Percentiles rank a stretch among this genome's conserved stretches.
These are phyloP conservation scores for Autographa pulchrina DNA, from an alignment of 2,888 invertebrate genomes.

Conservation along the genomic window DNA sequence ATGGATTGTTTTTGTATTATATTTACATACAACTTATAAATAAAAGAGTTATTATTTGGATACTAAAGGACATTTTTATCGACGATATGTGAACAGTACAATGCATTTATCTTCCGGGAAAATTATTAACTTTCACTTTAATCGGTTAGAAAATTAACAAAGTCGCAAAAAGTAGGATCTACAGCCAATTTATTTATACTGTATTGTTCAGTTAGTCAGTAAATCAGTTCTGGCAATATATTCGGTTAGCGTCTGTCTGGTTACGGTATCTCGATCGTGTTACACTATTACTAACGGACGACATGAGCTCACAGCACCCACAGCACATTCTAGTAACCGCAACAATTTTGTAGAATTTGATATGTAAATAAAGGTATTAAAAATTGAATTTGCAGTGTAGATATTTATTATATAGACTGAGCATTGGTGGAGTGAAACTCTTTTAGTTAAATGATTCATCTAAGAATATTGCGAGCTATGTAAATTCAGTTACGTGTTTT, in stretches of 20 bases:
- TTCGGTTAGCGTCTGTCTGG: background rate
- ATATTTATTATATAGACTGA: background rate
- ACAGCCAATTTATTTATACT: background rate
- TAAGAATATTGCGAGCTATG: too few relatives aligned
- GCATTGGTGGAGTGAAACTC: background rate
- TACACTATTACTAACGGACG: background rate
- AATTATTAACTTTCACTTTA: too few relatives aligned
- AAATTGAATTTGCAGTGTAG: background rate
- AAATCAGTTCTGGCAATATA: conserved; percentile 1
- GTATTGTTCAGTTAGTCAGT: background rate
- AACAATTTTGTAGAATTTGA: background rate
- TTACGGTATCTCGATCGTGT: conserved; percentile 5
- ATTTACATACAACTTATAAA: too few relatives aligned
- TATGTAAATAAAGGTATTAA: background rate
- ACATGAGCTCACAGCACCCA: background rate
- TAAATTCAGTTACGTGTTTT: too few relatives aligned
- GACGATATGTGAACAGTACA: too few relatives aligned
- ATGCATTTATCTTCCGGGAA: too few relatives aligned
- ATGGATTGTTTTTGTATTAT: too few relatives aligned
- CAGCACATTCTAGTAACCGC: background rate
- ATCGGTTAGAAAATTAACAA: too few relatives aligned
- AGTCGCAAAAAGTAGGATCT: too few relatives aligned
- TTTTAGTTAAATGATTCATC: background rate
- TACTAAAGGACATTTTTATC: too few relatives aligned
- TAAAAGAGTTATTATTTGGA: too few relatives aligned